phyloP scores from a whole-genome alignment of 2,797 vertebrate genomes.

The Cryptoprocta ferox region DNA sequence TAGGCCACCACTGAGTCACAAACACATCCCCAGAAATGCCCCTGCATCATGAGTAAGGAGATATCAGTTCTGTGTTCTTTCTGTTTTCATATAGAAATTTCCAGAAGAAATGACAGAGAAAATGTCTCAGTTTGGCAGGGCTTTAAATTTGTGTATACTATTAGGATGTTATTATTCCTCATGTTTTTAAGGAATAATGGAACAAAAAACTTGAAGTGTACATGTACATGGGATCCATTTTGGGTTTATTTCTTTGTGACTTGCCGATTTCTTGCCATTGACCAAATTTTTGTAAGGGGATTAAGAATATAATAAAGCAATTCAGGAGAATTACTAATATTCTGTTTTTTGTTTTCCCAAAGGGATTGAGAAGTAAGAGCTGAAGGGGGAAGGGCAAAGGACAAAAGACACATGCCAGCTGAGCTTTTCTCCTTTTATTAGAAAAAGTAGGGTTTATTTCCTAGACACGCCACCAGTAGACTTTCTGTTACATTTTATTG shows the following conservation, averaged over 20 bases:
- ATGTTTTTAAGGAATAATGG: neutral
- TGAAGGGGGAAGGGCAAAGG: neutral
- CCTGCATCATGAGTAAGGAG: neutral
- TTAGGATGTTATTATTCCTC: neutral
- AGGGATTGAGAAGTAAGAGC: neutral
- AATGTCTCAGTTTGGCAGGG: neutral
- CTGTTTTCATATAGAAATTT: constrained; percentile 14
- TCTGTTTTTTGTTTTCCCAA: neutral
- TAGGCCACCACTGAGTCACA: neutral
- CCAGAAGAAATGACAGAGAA: neutral
- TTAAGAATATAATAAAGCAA: neutral
- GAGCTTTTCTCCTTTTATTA: neutral
- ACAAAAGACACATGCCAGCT: neutral
- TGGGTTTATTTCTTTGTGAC: constrained; percentile 24
- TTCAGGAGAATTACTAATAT: neutral
- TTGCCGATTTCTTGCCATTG: constrained; percentile 3
- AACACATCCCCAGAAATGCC: neutral
- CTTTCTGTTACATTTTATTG: neutral
- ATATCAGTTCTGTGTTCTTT: neutral
- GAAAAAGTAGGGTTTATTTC: neutral
- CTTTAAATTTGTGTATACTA: neutral
- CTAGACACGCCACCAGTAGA: neutral
- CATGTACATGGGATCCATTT: neutral
- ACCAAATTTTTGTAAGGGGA: neutral
- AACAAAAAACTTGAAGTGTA: neutral